Base-by-base conservation (phyloP, 1,140 invertebrate species). In the Subanguina moxae region DNA sequence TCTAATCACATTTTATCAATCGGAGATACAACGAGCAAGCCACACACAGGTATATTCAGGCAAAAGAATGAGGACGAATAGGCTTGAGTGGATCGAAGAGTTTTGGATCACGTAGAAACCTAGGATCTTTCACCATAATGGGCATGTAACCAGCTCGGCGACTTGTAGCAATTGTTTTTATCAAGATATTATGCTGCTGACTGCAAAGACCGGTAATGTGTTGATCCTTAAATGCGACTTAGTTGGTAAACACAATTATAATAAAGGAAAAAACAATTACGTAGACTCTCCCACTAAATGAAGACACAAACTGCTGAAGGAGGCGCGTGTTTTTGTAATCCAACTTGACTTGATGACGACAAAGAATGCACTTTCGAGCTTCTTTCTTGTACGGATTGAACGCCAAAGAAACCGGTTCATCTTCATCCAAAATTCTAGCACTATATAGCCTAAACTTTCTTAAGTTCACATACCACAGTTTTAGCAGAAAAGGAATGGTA, bases 281-380 rank as follows among this genome's bases (percentile, higher is more conserved):
- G 13, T 32, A 61, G 58, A 32, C 38, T 21, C 58, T 21, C n/a
- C 28, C 93, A 13, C 93, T 96, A 76, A 90, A 92, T 0, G 90
- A 88, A 52, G 93, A 96, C 80, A 95, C 89, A 84, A 97, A 97
- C 82, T 97, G 94, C 17, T 92, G 94, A 1, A 97, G 82, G 7
- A 97, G 83, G 64, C 90, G 88, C 0, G 89, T 87, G 84, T 97
- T 97, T 83, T 86, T 97, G 78, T 93, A 97, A 84, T 94, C 88
- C 0, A 91, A 88, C 13, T 85, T 84, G 57, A 97, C 89, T 28
- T 91, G 87, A 67, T 90, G 84, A 84, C 89, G 88, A 84, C 94
- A 97, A n/a, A 97, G 83, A 72, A 96, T 88, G 78, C 94, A 97
- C 76, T 88, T 82, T 13, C 83, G 84, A 65, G 85, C 87, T 67